Evolutionary conservation across 2,888 invertebrate species (phyloP), one percentile per base, ranked within the genome.

Genomic region (Hirtodrosophila cameraria): DNA sequence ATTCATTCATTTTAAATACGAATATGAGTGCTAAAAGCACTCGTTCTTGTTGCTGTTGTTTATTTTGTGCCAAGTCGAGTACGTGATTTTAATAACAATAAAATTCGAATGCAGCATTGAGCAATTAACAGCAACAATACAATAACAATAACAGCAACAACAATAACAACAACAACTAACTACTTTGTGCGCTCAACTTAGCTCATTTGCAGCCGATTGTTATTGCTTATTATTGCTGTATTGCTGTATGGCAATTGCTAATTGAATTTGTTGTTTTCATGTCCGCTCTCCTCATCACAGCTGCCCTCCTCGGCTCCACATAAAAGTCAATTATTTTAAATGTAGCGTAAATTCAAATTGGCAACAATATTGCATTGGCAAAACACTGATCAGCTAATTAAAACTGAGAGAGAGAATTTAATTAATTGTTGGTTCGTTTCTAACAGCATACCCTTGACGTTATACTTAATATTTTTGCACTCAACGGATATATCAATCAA

Each of bases 11-110:
- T 60, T 41, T 42, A 42, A 39, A 31, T 53, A 41, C 23, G 60
- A 59, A 54, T 45, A 50, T 49, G 41, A 42, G 50, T 45, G 45
- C 25, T 46, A 49, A 63, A 30, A 27, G 12, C 23, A 16, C 2
- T 28, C 28, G 33, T 69, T 60, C 50, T 60, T 65, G 45, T 57
- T 72, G 45, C 31, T 42, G 63, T 30, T 66, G 35, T 52, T 54
- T 48, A 42, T 59, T 59, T 45, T 41, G 18, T 30, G 53, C 52
- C 70, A 59, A 81, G 78, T 66, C 61, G 65, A 73, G 71, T 80
- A 86, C 80, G 80, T 80, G 80, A 80, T 80, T 83, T 83, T 86
- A 86, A 86, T 86, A 80, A 83, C 84, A 80, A 80, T 86, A 63
- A 83, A 86, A 79, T 48, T 58, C 42, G 62, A 65, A 59, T 67